Evolutionary conservation across 2,797 vertebrate genomes (phyloP), one percentile per base, ranked within the genome.

Genomic region (Phataginus tricuspis): DNA sequence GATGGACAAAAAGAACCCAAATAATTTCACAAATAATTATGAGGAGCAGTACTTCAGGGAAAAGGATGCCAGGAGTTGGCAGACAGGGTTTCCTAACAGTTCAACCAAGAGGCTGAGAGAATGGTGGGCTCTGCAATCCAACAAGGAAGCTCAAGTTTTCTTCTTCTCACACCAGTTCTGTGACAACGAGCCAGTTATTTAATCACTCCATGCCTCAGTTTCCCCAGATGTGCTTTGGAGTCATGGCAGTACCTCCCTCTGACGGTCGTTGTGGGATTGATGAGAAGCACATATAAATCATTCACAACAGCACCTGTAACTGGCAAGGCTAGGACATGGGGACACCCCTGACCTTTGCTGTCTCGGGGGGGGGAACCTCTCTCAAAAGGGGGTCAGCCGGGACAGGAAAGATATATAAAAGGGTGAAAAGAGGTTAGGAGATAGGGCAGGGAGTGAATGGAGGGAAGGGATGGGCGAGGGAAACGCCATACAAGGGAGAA

Each of bases 1-100:
- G 11, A 49, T 14, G 49, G 12, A 19, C 21, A 37, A 74, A 90
- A 86, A 80, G 13, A 45, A 45, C 45, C 45, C 8, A 87, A 59
- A 68, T 83, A 19, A 16, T 61, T 69, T 72, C 42, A 68, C 7
- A 45, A 66, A 84, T n/a, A 63, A 19, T 75, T 63, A 61, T 49
- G 61, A 92, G 4, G 16, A 45, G 34, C 16, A 78, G 6, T 42
- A 11, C 63, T 92, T 94, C 59, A 59, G n/a, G 37, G 72, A 94
- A 27, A 83, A 66, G n/a, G 18, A 45, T 53, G 19, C 27, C 42
- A 55, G 5, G 29, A n/a, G 29, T 68, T 21, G 59, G 63, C 18
- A 53, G 23, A n/a, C 31, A 27, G 25, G 8, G 16, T 79, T 69
- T 79, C 29, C 49, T 74, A 61, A 37, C 5, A 37, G 8, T 31